Base-by-base conservation (phyloP, 1,140 invertebrate genomes). In the Formica exsecta region DNA sequence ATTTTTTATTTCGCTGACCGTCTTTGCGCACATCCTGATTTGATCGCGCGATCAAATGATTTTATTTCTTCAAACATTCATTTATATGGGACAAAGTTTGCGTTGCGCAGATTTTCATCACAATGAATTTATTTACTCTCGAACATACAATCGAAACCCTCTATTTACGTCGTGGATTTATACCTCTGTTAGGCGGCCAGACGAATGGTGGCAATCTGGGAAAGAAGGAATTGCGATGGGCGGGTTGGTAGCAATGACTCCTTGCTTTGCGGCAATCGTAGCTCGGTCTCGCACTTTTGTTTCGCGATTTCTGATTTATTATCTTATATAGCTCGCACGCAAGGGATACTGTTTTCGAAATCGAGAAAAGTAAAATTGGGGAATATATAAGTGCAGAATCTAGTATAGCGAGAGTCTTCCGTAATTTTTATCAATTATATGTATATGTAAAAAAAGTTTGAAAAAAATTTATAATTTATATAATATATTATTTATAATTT, bases 201-300 rank as follows among this genome's bases (percentile, higher is more conserved):
- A 89, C 86, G 87, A 87, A 87, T 85, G 54, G 86, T 71, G n/a
- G 80, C 86, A 85, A 89, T 89, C 87, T 88, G 87, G 73, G 62
- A 89, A 89, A 87, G 86, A 88, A 89, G 79, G 79, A 89, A 41
- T 73, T 36, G 48, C 54, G 54, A 65, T 57, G 87, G 85, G 76
- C 86, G 66, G 62, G 32, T 51, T 36, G 65, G 70, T 65, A 41
- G 70, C 80, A 87, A 87, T 81, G 87, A 88, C 86, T 77, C 36
- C 22, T 77, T 77, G 71, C 81, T 85, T 51, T 54, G 61, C 73
- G 81, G 79, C 68, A 83, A 83, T 83, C 79, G 68, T 74, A 70
- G 48, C n/a, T 38, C 48, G 64, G 51, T 48, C 48, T 80, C 48
- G 48, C 65, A 74, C 79, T 83, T 83, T 74, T 83, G 54, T 83